These are phyloP conservation scores for Adoxophyes honmai DNA, from an alignment of 1,140 invertebrate species.

Conservation along the genomic window DNA sequence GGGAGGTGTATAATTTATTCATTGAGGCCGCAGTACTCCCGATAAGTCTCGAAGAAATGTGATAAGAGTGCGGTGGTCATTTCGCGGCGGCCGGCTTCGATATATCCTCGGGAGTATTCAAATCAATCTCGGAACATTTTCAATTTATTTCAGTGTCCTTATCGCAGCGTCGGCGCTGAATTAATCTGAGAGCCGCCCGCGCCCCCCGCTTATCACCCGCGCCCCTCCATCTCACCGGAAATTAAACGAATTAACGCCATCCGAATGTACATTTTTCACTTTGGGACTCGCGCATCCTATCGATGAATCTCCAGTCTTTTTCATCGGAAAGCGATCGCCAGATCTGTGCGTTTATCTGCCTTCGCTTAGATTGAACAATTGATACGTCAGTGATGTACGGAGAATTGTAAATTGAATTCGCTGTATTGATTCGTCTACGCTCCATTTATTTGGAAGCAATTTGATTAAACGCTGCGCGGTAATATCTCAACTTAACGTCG, in stretches of 20 bases:
- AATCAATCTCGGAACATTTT: conserved; percentile 76
- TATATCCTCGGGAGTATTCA: conserved; percentile 71
- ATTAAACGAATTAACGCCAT: conserved; percentile 77
- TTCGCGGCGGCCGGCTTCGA: conserved; percentile 45
- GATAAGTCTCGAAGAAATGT: conserved; percentile 28
- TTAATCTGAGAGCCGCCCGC: conserved; percentile 70
- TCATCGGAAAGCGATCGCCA: conserved; percentile 59
- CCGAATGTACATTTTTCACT: conserved; percentile 77
- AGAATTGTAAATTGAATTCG: conserved; percentile 73
- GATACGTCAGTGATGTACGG: conserved; percentile 71
- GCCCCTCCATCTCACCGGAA: conserved; percentile 63
- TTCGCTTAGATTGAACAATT: conserved; percentile 70
- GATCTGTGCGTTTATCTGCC: conserved; percentile 69
- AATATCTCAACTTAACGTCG: conserved; percentile 46
- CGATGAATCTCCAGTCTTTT: conserved; percentile 68
- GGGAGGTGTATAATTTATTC: conserved; percentile 45
- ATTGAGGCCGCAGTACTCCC: conserved; percentile 38
- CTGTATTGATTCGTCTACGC: conserved; percentile 68
- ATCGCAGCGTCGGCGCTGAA: conserved; percentile 71
- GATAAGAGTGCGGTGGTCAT: conserved; percentile 50
- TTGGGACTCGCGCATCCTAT: conserved; percentile 65
- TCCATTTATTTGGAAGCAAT: conserved; percentile 66
- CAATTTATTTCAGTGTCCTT: conserved; percentile 76
- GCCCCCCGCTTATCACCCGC: conserved; percentile 23
- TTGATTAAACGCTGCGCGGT: conserved; percentile 61